phyloP scores from a whole-genome alignment of 2,113 vertebrate genomes.

The Poecile atricapillus region DNA sequence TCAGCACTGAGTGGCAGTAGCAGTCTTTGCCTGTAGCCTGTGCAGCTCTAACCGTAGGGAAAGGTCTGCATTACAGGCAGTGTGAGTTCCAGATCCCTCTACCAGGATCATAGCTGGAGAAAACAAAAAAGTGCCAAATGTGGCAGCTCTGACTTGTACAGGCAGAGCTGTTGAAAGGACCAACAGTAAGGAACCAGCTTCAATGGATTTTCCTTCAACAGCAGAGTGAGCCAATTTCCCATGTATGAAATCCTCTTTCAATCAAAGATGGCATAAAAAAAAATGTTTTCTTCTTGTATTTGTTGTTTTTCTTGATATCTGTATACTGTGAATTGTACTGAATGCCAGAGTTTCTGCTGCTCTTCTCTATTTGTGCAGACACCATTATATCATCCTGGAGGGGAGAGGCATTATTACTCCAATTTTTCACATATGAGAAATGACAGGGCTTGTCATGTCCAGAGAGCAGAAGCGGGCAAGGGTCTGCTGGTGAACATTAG shows the following conservation, averaged over 20 bases:
- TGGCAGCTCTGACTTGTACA: not conserved
- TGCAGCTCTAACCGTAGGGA: not conserved
- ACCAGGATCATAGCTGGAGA: not conserved
- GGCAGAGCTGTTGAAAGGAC: not conserved
- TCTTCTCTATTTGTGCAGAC: not conserved
- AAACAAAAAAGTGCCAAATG: not conserved
- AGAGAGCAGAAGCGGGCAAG: not conserved
- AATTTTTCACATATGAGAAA: constrained; percentile 46
- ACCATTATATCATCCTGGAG: not conserved
- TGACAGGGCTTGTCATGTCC: constrained; percentile 45
- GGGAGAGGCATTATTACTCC: not conserved
- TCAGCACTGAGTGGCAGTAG: not conserved
- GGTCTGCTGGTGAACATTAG: constrained; percentile 38
- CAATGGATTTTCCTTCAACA: not conserved
- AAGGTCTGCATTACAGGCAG: not conserved
- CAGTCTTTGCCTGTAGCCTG: not conserved
- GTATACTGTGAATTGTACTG: not conserved
- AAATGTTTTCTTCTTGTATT: not conserved
- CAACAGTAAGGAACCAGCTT: not conserved
- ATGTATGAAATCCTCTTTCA: not conserved
- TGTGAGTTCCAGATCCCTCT: not conserved
- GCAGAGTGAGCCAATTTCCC: not conserved
- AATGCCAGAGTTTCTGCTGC: not conserved
- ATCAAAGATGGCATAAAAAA: not conserved
- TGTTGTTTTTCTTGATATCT: not conserved